Conservation (phyloP, 1,140 invertebrate species). For the Drosophila lowei region DNA sequence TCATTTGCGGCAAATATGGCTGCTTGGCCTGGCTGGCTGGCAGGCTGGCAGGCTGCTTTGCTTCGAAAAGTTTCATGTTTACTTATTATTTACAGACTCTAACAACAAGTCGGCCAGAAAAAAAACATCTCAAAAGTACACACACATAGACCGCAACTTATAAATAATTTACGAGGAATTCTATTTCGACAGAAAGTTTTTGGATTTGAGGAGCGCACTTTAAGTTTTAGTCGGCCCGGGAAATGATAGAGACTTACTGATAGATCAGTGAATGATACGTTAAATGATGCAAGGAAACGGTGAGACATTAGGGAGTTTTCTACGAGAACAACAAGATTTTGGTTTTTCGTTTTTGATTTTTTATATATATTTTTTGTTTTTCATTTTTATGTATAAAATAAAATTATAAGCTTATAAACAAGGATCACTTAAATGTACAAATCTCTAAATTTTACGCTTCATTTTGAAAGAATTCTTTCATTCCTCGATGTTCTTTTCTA, state of each 20-base stretch:
- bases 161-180: conserved; percentile 66
- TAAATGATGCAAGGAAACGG: conserved; percentile 9
- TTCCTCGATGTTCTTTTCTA: conserved; percentile 62
- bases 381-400: conserved; percentile 82
- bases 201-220: conserved; percentile 35
- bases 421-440: conserved; percentile 83
- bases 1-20: conserved; percentile 79
- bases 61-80: conserved; percentile 69
- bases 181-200: conserved; percentile 45
- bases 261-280: conserved; percentile 2
- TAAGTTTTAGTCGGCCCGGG: conserved; percentile 12
- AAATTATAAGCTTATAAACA: conserved; percentile 83
- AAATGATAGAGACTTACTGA: background rate
- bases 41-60: conserved; percentile 4
- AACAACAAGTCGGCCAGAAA: conserved; percentile 46
- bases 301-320: background rate
- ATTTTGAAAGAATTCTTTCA: conserved; percentile 65
- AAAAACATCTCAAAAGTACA: conserved; percentile 16
- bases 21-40: conserved; percentile 1
- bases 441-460: conserved; percentile 78
- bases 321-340: background rate
- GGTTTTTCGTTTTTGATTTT: conserved; percentile 57
- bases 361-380: conserved; percentile 67
- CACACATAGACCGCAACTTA: conserved; percentile 44
- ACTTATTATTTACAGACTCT: conserved; percentile 79